A percentile compares a stretch with the other conserved stretches of the same genome.
Conservation (phyloP, 1,140 invertebrate species). For the Metopolophium dirhodum region DNA sequence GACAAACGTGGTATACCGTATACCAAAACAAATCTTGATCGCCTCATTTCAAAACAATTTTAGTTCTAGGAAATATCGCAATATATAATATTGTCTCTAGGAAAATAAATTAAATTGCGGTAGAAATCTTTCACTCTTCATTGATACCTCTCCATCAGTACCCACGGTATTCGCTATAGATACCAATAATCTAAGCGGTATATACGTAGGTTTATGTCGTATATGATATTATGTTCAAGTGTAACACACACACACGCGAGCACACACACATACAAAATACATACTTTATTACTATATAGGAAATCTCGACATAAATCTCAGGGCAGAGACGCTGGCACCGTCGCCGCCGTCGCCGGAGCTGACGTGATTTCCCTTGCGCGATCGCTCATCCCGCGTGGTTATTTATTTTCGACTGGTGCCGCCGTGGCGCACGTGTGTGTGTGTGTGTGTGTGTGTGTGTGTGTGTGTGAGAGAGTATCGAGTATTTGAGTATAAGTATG, state of each 20-base stretch:
- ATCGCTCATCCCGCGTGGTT: constrained; percentile 47
- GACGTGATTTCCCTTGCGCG: constrained; percentile 37
- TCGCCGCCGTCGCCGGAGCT: neutral
- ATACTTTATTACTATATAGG: neutral
- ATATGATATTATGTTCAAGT: neutral
- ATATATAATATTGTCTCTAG: neutral
- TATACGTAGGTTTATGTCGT: neutral
- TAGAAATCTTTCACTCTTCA: neutral
- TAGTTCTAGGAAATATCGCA: neutral
- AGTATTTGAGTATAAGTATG: neutral
- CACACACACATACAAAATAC: neutral
- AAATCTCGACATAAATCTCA: constrained; percentile 34
- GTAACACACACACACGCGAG: neutral
- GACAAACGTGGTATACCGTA: neutral
- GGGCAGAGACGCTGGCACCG: neutral
- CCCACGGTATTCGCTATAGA: neutral
- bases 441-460: constrained; percentile 2
- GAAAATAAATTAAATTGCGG: neutral
- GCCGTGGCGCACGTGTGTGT: neutral
- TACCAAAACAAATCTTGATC: neutral
- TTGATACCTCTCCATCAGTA: too few relatives aligned
- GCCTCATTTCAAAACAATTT: neutral
- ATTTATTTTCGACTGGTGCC: constrained; percentile 49
- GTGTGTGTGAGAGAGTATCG: neutral
- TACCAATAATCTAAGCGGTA: neutral